A percentile compares a stretch with the other conserved stretches of the same genome.
Evolutionary conservation across 2,797 vertebrate species (phyloP).

Genomic region (Acomys russatus): DNA sequence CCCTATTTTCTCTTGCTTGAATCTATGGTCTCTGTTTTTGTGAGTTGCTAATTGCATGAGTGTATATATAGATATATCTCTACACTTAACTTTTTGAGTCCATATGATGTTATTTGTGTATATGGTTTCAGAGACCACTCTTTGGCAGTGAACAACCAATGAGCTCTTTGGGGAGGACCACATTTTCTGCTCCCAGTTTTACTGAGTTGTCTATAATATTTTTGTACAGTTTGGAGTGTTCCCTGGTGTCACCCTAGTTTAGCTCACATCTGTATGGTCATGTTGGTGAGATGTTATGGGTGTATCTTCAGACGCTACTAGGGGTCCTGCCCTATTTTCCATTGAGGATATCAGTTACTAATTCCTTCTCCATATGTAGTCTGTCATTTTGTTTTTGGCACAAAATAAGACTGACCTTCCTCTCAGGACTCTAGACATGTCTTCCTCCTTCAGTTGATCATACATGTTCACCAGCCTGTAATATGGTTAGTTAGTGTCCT

Average conservation of each 20-base stretch:
- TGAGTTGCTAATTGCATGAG: neutral
- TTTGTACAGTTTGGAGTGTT: neutral
- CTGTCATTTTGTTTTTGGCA: neutral
- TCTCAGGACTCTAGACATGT: neutral
- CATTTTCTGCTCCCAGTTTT: too few relatives aligned
- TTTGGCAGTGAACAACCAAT: neutral
- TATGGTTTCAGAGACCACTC: neutral
- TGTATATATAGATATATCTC: neutral
- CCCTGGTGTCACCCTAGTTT: neutral
- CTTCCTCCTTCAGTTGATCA: neutral
- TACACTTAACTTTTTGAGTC: neutral
- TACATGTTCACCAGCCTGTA: neutral
- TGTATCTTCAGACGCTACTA: neutral
- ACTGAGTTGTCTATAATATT: neutral
- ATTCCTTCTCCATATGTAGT: neutral
- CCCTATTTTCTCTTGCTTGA: neutral
- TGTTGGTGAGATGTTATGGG: neutral
- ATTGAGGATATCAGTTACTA: neutral
- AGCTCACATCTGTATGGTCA: neutral
- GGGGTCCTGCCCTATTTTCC: neutral
- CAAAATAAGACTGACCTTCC: neutral
- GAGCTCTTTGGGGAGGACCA: neutral
- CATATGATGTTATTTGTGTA: neutral
- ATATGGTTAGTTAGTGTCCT: neutral
- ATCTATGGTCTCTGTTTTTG: rapidly evolving